These are phyloP conservation scores for Chloropsis hardwickii DNA, from an alignment of 2,113 vertebrate species.

Conservation along the genomic window DNA sequence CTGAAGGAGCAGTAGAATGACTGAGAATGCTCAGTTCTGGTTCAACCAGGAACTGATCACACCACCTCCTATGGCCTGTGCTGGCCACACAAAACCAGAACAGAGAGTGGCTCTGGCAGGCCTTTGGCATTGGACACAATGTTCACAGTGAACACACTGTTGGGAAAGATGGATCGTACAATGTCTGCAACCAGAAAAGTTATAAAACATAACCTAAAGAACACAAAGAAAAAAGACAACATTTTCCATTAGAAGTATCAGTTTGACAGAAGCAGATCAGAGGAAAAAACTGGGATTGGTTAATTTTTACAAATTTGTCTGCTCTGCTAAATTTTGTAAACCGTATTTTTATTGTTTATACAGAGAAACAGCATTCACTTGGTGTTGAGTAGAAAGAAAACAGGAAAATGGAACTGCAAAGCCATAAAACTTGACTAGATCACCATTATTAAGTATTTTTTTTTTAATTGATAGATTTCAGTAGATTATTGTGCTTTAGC, in stretches of 20 bases:
- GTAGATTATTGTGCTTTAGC: not conserved
- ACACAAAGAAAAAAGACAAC: not conserved
- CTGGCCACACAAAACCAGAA: not conserved
- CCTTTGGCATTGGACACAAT: rapidly evolving
- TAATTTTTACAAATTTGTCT: not conserved
- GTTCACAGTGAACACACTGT: not conserved
- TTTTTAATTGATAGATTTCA: not conserved
- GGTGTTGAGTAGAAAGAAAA: not conserved
- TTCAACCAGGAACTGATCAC: not conserved
- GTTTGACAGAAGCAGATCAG: not conserved
- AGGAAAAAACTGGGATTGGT: rapidly evolving
- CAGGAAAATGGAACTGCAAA: not conserved
- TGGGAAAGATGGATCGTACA: not conserved
- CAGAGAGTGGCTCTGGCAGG: not conserved
- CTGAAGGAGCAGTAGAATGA: not conserved
- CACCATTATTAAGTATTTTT: not conserved
- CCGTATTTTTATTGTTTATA: not conserved
- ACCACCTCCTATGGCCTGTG: not conserved
- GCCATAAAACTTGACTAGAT: not conserved
- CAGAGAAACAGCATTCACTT: not conserved
- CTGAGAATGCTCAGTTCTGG: not conserved
- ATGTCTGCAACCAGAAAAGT: not conserved
- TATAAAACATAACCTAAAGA: not conserved
- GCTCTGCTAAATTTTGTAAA: not conserved
- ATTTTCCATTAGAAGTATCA: not conserved